Conservation (phyloP, 2,888 invertebrate genomes). For the Nudaria mundana region DNA sequence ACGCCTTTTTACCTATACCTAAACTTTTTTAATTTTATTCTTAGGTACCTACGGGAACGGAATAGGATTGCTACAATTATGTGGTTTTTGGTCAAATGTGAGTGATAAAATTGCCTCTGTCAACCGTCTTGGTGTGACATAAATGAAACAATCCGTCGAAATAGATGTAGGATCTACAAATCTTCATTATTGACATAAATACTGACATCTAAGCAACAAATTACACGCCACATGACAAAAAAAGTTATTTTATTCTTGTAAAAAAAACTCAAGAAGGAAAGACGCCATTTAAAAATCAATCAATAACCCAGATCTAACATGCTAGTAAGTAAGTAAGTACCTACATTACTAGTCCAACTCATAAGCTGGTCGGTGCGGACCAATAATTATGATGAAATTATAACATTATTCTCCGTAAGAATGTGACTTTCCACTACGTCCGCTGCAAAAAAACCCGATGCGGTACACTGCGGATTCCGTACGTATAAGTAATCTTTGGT, state of each 20-base stretch:
- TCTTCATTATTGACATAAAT: neutral
- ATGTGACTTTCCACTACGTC: slow-evolving; percentile 48
- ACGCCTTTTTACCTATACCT: no score
- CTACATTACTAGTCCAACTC: slow-evolving; percentile 25
- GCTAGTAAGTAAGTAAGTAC: slow-evolving; percentile 47
- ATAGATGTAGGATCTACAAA: no score
- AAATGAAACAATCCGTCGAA: no score
- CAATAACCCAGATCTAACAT: slow-evolving; percentile 39
- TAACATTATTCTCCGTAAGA: slow-evolving; percentile 33
- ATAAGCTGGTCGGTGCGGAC: slow-evolving; percentile 40
- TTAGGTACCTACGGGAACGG: no score
- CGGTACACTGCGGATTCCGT: slow-evolving; percentile 21
- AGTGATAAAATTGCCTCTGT: no score
- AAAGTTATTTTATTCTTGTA: no score
- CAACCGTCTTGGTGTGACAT: no score
- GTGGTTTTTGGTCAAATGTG: no score
- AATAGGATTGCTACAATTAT: no score
- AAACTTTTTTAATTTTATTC: no score
- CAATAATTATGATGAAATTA: slow-evolving; percentile 47
- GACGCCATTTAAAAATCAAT: slow-evolving; percentile 37
- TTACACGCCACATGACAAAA: slow-evolving; percentile 17
- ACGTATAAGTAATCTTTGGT: neutral
- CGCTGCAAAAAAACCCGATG: slow-evolving; percentile 18
- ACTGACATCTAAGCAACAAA: neutral
- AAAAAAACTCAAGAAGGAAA: no score